A percentile compares a stretch with the other conserved stretches of the same genome.
Evolutionary conservation across 2,113 vertebrate species (phyloP).

Genomic region (Tympanuchus pallidicinctus): DNA sequence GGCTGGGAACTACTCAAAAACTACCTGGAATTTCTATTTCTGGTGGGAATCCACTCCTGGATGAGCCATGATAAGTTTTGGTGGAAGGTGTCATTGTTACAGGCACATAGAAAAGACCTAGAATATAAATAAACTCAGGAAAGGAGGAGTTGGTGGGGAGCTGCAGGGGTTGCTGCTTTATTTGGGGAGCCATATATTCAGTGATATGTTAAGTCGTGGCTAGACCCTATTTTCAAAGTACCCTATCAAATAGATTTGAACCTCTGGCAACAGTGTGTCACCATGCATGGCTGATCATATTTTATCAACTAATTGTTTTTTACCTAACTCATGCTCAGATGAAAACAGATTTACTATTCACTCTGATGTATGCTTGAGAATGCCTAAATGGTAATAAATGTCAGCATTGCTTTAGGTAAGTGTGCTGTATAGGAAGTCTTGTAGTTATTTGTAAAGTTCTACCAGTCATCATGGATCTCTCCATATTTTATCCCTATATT

Average conservation of each 20-base stretch:
- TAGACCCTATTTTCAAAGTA: not conserved
- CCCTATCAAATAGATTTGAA: not conserved
- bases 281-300: not conserved
- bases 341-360: not conserved
- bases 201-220: not conserved
- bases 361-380: not conserved
- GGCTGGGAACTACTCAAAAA: not conserved
- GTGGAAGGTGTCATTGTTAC: not conserved
- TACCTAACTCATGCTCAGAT: not conserved
- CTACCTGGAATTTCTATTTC: rapidly evolving
- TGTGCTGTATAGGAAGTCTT: not conserved
- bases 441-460: not conserved
- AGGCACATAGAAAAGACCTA: not conserved
- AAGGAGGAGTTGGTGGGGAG: not conserved
- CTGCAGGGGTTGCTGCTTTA: not conserved
- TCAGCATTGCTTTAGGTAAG: not conserved
- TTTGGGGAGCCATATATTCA: not conserved
- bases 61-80: not conserved
- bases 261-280: not conserved
- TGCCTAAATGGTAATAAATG: not conserved
- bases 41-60: not conserved
- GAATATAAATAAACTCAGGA: not conserved
- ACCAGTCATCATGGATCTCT: not conserved
- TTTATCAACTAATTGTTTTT: not conserved
- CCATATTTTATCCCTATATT: not conserved